Percentiles rank a stretch among this genome's conserved stretches.
These are phyloP conservation scores for Sinopyrophorus schimmeli DNA, from an alignment of 2,888 invertebrate genomes.

Conservation along the genomic window DNA sequence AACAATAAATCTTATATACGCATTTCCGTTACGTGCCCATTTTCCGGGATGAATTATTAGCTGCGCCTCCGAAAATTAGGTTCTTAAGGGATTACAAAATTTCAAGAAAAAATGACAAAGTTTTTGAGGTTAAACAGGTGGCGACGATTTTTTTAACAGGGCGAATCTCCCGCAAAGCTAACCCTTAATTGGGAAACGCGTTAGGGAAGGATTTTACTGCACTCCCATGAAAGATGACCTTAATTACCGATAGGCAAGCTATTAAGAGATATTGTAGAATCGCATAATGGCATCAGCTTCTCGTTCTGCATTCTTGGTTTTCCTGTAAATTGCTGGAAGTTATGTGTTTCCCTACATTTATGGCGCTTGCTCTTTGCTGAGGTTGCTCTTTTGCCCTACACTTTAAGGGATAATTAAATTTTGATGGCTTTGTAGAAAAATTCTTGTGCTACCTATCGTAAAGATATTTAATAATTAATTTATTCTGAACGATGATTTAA, in stretches of 20 bases:
- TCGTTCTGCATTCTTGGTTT: constrained; percentile 36
- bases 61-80: too few species aligned
- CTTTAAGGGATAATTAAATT: constrained; percentile 27
- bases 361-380: constrained; percentile 36
- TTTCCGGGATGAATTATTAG: too few species aligned
- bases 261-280: constrained; percentile 42
- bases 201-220: constrained; percentile 30
- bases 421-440: constrained; percentile 28
- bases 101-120: too few species aligned
- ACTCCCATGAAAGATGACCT: constrained; percentile 38
- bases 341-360: constrained; percentile 35
- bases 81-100: too few species aligned
- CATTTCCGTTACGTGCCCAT: too few species aligned
- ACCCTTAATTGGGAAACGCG: constrained; percentile 38
- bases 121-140: too few species aligned
- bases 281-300: constrained; percentile 41
- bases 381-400: constrained; percentile 21
- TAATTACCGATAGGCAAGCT: constrained; percentile 40
- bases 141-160: too few species aligned
- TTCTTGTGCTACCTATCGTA: too few species aligned
- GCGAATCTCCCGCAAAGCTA: too few species aligned
- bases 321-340: constrained; percentile 33
- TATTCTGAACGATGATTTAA: too few species aligned
- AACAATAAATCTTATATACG: too few species aligned
- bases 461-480: too few species aligned